A percentile compares a stretch with the other conserved stretches of the same genome.
Conservation (phyloP, 2,888 invertebrate species). For the Therioaphis trifolii region DNA sequence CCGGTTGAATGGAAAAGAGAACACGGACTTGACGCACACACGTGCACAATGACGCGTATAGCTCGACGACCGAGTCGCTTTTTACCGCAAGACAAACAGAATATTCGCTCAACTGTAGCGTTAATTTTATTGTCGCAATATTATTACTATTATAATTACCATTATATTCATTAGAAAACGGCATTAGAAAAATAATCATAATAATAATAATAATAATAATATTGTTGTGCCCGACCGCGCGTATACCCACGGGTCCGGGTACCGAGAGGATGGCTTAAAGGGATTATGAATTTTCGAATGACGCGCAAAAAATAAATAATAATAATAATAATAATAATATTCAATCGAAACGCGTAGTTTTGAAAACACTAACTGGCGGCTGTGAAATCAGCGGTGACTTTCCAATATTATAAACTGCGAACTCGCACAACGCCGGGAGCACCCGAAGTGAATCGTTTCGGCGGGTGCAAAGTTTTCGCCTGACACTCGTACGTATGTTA, state of each 20-base stretch:
- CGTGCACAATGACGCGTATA: too few relatives aligned
- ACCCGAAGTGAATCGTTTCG: neutral
- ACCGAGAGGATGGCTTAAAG: conserved; percentile 11
- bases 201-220: too few relatives aligned
- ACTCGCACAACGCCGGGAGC: neutral
- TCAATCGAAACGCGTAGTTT: neutral
- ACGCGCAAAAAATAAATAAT: conserved; percentile 4
- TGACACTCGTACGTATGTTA: neutral
- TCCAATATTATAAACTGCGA: conserved; percentile 19
- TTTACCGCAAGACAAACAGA: conserved; percentile 3
- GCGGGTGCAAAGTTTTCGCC: neutral
- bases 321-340: conserved; percentile 13
- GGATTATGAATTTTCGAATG: conserved; percentile 26
- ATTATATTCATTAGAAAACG: conserved; percentile 30
- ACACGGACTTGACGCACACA: too few relatives aligned
- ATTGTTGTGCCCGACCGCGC: too few relatives aligned
- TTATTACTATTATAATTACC: neutral
- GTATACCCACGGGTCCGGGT: too few relatives aligned
- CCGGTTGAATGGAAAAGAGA: too few relatives aligned
- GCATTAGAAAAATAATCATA: neutral
- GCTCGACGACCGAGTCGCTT: too few relatives aligned
- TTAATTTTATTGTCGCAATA: too few relatives aligned
- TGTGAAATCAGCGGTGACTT: conserved; percentile 52
- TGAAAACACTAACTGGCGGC: conserved; percentile 35
- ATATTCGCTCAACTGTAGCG: neutral